Evolutionary conservation across 2,113 vertebrate species (phyloP).

Genomic region (Terrapene triunguis): DNA sequence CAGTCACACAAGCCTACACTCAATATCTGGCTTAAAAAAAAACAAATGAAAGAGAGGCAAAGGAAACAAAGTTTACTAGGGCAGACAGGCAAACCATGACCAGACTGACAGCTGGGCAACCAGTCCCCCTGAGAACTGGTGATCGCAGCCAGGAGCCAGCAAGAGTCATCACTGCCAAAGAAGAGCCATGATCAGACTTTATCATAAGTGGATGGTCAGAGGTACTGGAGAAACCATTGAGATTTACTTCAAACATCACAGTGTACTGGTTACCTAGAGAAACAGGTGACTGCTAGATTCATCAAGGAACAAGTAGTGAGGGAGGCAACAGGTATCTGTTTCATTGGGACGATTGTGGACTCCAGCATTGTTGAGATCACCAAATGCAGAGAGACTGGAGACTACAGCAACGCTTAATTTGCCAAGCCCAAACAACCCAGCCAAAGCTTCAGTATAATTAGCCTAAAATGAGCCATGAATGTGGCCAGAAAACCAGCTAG

Average conservation of each 20-base stretch:
- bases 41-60: neutral
- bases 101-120: neutral
- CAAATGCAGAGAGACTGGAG: neutral
- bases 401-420: neutral
- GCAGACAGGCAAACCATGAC: fast-evolving
- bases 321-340: neutral
- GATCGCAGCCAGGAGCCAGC: neutral
- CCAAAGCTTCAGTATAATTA: neutral
- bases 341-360: neutral
- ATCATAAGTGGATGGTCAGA: neutral
- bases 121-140: neutral
- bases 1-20: neutral
- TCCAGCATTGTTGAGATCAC: neutral
- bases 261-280: neutral
- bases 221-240: neutral
- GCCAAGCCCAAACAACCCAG: neutral
- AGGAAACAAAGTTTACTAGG: neutral
- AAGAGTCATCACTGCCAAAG: neutral
- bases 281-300: neutral
- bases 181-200: neutral
- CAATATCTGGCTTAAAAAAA: neutral
- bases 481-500: neutral
- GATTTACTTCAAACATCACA: neutral
- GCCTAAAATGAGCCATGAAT: neutral
- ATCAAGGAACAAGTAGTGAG: neutral